Base-by-base conservation (phyloP, 2,797 vertebrate species). In the Catostomus latipinnis region DNA sequence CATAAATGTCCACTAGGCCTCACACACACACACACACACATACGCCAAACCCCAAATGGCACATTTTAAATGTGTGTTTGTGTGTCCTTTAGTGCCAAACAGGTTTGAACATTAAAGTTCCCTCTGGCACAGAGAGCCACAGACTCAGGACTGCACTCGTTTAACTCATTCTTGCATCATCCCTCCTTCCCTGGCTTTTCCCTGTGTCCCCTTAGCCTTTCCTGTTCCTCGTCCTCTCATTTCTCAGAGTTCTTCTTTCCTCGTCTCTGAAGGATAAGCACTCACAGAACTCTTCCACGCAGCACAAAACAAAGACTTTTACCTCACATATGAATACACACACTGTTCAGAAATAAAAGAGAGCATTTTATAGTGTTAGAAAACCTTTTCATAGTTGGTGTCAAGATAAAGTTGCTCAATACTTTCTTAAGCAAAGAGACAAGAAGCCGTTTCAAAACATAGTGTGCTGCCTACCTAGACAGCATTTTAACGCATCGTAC, bases 91-190 rank as follows among this genome's bases (percentile, higher is more conserved):
- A 75, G 80, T 73, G 46, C 49, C 63, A 77, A 66, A 62, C 61
- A 81, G 83, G 74, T 78, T 53, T 79, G 66, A 78, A 18, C 67
- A 65, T 76, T 61, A 77, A 58, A 52, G 67, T 71, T 83, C 53
- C 46, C 70, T 60, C 12, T 6, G 56, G 75, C 71, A n/a, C 65
- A 74, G 8, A 78, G 56, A 9, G n/a, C 53, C 72, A 48, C 22
- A 50, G 61, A 34, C 66, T 76, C 45, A 11, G 22, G 58, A 75
- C 80, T 78, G 70, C 80, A 82, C 49, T 13, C 53, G 13, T 80
- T 83, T 81, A 80, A 76, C 73, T 77, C 72, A 76, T 67, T 34
- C 82, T 86, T 86, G 80, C 84, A 86, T 86, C 84, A 86, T 80
- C 48, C 63, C 62, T 71, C 66, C 50, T 63, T 61, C 22, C 14